A percentile compares a stretch with the other conserved stretches of the same genome.
Conservation (phyloP, 1,140 invertebrate genomes). For the Bombus polaris region DNA sequence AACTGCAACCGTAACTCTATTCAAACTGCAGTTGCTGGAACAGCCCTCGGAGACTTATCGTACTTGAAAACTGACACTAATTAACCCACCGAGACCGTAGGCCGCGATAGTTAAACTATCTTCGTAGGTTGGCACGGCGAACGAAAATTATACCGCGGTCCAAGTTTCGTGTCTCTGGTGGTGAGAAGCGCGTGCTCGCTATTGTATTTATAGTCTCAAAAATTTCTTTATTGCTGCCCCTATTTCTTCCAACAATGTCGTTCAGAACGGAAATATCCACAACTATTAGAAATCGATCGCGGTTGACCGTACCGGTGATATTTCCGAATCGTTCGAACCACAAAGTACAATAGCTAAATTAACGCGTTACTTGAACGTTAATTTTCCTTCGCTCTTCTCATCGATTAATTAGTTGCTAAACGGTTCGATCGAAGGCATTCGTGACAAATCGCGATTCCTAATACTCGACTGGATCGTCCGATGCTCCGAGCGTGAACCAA, state of each 20-base stretch:
- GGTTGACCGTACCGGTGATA: too few species aligned
- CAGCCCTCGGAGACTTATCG: slow-evolving; percentile 64
- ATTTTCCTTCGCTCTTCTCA: not conserved
- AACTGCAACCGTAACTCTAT: slow-evolving; percentile 64
- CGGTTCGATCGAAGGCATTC: not conserved
- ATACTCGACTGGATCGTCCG: not conserved
- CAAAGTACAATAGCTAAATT: not conserved
- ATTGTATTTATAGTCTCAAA: not conserved
- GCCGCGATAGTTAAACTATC: slow-evolving; percentile 60
- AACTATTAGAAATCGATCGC: not conserved
- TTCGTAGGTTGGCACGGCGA: slow-evolving; percentile 21
- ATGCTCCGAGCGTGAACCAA: not conserved
- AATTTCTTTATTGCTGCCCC: not conserved
- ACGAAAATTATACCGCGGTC: slow-evolving; percentile 55
- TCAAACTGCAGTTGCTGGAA: slow-evolving; percentile 66
- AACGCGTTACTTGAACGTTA: too few species aligned
- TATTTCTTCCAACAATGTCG: not conserved
- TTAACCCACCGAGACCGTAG: slow-evolving; percentile 58
- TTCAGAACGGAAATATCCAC: not conserved
- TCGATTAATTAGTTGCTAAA: not conserved
- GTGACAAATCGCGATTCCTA: not conserved
- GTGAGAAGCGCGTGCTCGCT: not conserved
- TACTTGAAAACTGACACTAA: slow-evolving; percentile 68
- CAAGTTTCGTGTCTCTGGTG: slow-evolving; percentile 37
- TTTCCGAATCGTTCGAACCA: not conserved